These are phyloP conservation scores for Liparis tanakae DNA, from an alignment of 2,797 vertebrate species.

Conservation along the genomic window DNA sequence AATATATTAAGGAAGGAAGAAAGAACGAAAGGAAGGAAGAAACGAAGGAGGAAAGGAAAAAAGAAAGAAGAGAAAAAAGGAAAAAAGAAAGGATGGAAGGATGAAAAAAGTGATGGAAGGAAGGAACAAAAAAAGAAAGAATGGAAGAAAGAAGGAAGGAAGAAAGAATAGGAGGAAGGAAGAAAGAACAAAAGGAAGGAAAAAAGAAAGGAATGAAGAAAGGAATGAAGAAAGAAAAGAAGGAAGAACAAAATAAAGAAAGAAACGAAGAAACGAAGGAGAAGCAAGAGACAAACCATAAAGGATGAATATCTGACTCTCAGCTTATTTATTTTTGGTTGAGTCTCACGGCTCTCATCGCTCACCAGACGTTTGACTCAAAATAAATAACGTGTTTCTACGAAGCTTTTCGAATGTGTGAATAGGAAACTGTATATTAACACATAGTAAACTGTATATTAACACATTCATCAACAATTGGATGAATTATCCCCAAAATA, in stretches of 20 bases:
- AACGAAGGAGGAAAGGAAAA: no score
- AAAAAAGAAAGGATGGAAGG: no score
- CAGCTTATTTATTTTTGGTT: neutral
- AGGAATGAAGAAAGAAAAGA: constrained; percentile 4
- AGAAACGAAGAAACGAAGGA: no score
- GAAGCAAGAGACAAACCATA: constrained; percentile 3
- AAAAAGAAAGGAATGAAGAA: neutral
- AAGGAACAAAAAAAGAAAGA: no score
- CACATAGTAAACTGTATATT: neutral
- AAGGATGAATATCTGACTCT: neutral
- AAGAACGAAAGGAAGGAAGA: no score
- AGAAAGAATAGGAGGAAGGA: neutral
- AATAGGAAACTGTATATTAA: neutral
- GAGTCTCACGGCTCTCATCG: neutral
- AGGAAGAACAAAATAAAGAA: neutral
- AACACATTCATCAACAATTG: neutral
- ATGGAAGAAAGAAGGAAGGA: neutral
- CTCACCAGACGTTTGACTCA: no score
- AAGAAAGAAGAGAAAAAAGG: no score
- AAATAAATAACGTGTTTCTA: neutral
- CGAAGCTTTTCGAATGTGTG: neutral
- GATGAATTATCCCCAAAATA: neutral
- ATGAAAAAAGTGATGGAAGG: no score
- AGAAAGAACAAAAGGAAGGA: neutral
- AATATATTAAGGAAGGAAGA: no score